Conservation (phyloP, 2,888 invertebrate genomes). For the Lordiphosa andalusiaca region DNA sequence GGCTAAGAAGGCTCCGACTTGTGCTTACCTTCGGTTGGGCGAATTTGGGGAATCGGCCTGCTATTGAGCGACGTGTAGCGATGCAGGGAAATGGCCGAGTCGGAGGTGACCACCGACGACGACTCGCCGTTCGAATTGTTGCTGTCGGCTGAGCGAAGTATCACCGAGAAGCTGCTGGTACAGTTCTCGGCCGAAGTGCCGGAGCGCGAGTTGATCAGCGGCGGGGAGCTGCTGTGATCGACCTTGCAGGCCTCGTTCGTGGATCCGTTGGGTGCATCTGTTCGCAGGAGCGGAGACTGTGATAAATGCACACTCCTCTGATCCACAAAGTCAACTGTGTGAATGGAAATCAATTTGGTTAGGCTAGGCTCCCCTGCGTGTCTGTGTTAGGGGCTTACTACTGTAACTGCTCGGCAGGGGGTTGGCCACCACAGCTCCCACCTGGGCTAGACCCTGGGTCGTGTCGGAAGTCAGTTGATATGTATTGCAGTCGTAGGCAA, state of each 20-base stretch:
- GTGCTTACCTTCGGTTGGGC: conserved; percentile 74
- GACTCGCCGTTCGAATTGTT: conserved; percentile 60
- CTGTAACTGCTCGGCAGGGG: conserved; percentile 87
- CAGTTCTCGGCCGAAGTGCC: conserved; percentile 32
- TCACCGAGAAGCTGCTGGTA: conserved; percentile 76
- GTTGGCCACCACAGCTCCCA: conserved; percentile 36
- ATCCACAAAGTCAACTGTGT: conserved; percentile 79
- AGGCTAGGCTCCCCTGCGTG: too few relatives aligned
- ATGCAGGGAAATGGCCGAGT: conserved; percentile 69
- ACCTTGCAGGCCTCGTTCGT: conserved; percentile 64
- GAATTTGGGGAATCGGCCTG: conserved; percentile 65
- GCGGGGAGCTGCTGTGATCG: conserved; percentile 77
- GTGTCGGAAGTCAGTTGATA: conserved; percentile 85
- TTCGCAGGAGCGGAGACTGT: conserved; percentile 75
- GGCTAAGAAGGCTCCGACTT: too few relatives aligned
- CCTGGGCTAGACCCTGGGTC: conserved; percentile 60
- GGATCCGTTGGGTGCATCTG: conserved; percentile 50
- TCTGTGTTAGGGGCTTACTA: conserved; percentile 82
- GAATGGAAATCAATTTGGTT: not conserved
- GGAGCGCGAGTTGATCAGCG: conserved; percentile 31
- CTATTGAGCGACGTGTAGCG: conserved; percentile 76
- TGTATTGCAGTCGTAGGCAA: conserved; percentile 88
- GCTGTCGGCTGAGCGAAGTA: conserved; percentile 75
- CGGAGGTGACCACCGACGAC: conserved; percentile 20
- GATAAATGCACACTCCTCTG: conserved; percentile 78